A percentile compares a stretch with the other conserved stretches of the same genome.
Evolutionary conservation across 2,888 invertebrate genomes (phyloP).

Genomic region (Polydrusus cervinus): DNA sequence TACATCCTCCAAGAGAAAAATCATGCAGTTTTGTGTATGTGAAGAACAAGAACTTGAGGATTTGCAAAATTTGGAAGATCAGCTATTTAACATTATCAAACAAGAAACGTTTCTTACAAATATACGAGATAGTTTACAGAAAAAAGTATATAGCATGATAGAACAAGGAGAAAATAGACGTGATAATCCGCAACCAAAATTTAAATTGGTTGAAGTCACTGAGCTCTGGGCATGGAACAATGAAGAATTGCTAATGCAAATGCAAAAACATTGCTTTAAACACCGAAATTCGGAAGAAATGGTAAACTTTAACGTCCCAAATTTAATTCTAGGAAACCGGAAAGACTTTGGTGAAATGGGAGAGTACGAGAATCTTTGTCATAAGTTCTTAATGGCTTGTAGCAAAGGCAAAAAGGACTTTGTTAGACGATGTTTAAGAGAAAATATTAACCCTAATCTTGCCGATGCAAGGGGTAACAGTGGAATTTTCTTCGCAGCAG

Average conservation of each 20-base stretch:
- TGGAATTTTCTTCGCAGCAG: slow-evolving; percentile 74
- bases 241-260: slow-evolving; percentile 68
- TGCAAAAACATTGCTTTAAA: slow-evolving; percentile 73
- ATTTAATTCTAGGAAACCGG: slow-evolving; percentile 62
- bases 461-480: slow-evolving; percentile 74
- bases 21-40: slow-evolving; percentile 50
- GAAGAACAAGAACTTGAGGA: slow-evolving; percentile 54
- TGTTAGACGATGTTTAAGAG: slow-evolving; percentile 69
- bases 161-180: slow-evolving; percentile 36
- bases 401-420: slow-evolving; percentile 59
- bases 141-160: slow-evolving; percentile 50
- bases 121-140: slow-evolving; percentile 52
- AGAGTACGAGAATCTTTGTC: slow-evolving; percentile 63
- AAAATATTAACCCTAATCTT: slow-evolving; percentile 72
- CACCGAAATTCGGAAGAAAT: slow-evolving; percentile 69
- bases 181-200: slow-evolving; percentile 7
- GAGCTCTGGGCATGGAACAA: slow-evolving; percentile 74
- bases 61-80: slow-evolving; percentile 51
- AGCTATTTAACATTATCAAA: slow-evolving; percentile 45
- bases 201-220: slow-evolving; percentile 58
- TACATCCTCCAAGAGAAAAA: neutral
- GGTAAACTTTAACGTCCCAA: slow-evolving; percentile 63
- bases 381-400: slow-evolving; percentile 65
- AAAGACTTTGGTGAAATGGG: slow-evolving; percentile 62
- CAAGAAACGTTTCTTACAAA: slow-evolving; percentile 56